phyloP scores from a whole-genome alignment of 2,797 vertebrate species.

The Falco naumanni region DNA sequence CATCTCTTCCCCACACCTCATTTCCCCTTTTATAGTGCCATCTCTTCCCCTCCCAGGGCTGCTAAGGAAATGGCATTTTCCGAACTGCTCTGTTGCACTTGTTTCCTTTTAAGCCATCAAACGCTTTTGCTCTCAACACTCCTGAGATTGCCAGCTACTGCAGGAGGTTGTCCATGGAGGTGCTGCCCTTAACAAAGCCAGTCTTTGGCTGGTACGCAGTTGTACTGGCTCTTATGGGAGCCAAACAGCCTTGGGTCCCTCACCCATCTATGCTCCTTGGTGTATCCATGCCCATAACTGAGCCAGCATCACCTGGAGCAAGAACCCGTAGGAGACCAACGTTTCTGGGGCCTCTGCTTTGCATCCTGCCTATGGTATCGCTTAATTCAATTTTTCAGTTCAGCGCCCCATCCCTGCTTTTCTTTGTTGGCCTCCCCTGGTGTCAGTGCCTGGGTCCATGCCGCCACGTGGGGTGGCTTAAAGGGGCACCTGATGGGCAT shows the following conservation, averaged over 20 bases:
- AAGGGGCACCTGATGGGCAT: fast-evolving
- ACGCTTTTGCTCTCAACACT: neutral
- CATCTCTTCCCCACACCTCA: neutral
- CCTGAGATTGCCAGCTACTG: neutral
- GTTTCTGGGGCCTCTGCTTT: neutral
- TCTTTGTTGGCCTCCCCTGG: neutral
- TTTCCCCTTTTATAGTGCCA: neutral
- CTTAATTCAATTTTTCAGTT: neutral
- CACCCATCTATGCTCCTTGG: neutral
- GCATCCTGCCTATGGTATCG: neutral
- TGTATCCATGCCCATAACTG: fast-evolving
- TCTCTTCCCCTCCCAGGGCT: neutral
- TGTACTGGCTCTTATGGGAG: neutral
- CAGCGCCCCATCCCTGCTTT: neutral
- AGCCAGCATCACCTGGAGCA: neutral
- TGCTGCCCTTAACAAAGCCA: neutral
- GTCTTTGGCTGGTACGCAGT: neutral
- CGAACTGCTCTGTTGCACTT: neutral
- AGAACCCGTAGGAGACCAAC: neutral
- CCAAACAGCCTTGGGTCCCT: neutral
- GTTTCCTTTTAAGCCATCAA: neutral
- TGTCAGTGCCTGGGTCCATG: neutral
- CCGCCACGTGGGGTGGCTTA: fast-evolving
- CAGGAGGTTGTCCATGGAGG: neutral
- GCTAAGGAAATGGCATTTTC: neutral